Evolutionary conservation across 2,888 invertebrate genomes (phyloP), one percentile per base, ranked within the genome.

Genomic region (Plebejus melissa): DNA sequence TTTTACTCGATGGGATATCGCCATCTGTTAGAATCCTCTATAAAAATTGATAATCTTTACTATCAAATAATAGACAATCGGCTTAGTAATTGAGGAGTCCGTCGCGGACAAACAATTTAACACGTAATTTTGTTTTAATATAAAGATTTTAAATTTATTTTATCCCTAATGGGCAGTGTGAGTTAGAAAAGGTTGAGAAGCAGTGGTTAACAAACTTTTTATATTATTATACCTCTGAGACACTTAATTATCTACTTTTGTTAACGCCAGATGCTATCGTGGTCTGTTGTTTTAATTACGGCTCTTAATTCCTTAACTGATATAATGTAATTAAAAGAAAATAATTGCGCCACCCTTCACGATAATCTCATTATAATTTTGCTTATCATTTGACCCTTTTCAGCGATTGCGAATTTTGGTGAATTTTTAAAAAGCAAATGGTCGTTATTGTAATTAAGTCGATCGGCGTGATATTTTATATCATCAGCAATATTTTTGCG

Each of bases 201-300:
- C 32, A 65, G 13, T 65, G 65, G 32, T 32, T 32, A 13, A 13
- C 28, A 54, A 72, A 72, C 72, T 72, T 72, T 72, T 72, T 72
- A 50, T 72, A 54, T 54, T 4, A 71, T 71, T n/a, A 50, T 71
- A 71, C 71, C 50, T 71, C 13, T 32, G 71, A 50, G 50, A 50
- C 16, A 50, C 72, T 50, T 54, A 46, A 71, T 50, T 54, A 50
- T 54, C 46, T 50, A 50, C 50, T 72, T 72, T 54, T 72, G 46
- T 72, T 72, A 72, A 72, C 28, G 54, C 54, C 72, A 54, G 72
- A 72, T 72, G 54, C 32, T 72, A 72, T 72, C 72, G 32, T 22
- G 50, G 16, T 54, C 50, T 72, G 54, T 72, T 72, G 22, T 72
- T 72, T 50, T 72, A 72, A 72, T 72, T 50, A 54, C 32, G 28